Conservation (phyloP, 2,797 vertebrate species). For the Psittacula echo region DNA sequence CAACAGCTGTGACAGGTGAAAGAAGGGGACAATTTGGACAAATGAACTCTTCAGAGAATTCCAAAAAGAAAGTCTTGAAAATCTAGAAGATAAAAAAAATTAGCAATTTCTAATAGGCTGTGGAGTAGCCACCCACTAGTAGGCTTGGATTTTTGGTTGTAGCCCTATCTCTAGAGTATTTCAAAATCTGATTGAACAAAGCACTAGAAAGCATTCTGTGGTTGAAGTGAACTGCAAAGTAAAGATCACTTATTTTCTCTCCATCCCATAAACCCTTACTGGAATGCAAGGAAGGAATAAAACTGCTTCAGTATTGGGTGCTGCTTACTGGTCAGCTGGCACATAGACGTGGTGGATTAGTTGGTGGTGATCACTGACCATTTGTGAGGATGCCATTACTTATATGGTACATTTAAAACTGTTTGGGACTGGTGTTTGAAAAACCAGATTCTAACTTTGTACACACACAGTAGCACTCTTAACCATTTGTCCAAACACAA, state of each 20-base stretch:
- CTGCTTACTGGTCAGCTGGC: not conserved
- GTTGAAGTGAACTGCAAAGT: constrained; percentile 18
- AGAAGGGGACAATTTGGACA: not conserved
- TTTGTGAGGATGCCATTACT: not conserved
- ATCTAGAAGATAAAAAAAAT: not conserved
- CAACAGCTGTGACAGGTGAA: not conserved
- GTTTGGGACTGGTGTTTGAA: not conserved
- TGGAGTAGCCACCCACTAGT: not conserved
- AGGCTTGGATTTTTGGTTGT: not conserved
- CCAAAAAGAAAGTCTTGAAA: not conserved
- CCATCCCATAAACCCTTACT: not conserved
- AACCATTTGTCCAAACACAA: not conserved
- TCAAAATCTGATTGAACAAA: constrained; percentile 43
- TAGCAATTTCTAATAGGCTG: not conserved
- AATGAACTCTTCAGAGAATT: not conserved
- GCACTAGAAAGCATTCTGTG: not conserved
- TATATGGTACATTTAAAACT: not conserved
- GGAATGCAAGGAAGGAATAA: not conserved
- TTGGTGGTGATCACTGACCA: not conserved
- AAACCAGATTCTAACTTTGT: not conserved
- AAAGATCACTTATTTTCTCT: not conserved
- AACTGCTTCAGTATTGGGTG: not conserved
- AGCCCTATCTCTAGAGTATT: not conserved
- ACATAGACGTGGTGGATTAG: not conserved
- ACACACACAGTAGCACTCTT: not conserved